phyloP scores from a whole-genome alignment of 2,888 invertebrate genomes.

The Seladonia tumulorum region DNA sequence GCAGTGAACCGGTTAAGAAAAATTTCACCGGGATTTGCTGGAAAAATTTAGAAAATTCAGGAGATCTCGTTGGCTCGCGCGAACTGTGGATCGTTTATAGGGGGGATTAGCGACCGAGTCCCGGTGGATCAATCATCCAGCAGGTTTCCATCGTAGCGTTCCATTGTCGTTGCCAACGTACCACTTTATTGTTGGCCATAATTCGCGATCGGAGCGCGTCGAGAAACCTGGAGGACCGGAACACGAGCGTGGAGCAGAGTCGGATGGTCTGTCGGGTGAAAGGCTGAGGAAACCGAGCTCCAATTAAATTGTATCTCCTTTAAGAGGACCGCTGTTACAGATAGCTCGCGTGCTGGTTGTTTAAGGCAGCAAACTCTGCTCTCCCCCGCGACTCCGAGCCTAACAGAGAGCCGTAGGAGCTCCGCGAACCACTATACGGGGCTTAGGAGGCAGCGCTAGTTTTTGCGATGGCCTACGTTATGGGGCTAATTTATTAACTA shows the following conservation, averaged over 20 bases:
- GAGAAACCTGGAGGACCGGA: slow-evolving; percentile 26
- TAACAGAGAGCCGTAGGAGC: not conserved
- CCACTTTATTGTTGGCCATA: not conserved
- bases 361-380: slow-evolving; percentile 50
- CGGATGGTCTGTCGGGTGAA: slow-evolving; percentile 67
- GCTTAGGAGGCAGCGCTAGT: slow-evolving; percentile 65
- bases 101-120: not conserved
- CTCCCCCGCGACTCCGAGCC: slow-evolving; percentile 37
- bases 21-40: too few species aligned
- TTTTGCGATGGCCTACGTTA: slow-evolving; percentile 63
- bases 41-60: too few species aligned
- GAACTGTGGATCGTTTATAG: too few species aligned
- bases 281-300: slow-evolving; percentile 69
- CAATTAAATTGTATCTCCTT: slow-evolving; percentile 72
- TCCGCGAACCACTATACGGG: not conserved
- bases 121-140: not conserved
- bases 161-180: not conserved
- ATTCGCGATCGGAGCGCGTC: not conserved
- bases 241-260: slow-evolving; percentile 38
- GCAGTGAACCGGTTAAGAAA: too few species aligned
- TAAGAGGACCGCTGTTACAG: slow-evolving; percentile 64
- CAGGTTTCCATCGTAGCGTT: not conserved
- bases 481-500: slow-evolving; percentile 73
- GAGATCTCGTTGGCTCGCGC: too few species aligned
- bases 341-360: slow-evolving; percentile 60